Base-by-base conservation (phyloP, 2,888 invertebrate species). In the Physocephala rufipes region DNA sequence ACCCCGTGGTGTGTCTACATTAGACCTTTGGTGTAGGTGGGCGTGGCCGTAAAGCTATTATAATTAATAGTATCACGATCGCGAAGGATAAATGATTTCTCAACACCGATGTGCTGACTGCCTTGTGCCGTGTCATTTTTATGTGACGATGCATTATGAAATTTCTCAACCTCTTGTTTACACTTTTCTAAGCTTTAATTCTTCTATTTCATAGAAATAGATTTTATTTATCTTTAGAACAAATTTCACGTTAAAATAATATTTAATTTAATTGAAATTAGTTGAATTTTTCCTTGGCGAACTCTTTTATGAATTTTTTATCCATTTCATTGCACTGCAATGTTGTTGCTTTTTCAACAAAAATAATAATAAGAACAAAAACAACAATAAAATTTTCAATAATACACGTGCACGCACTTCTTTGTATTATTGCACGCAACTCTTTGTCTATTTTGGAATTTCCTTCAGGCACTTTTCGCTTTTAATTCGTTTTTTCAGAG, bases 391-490 rank as follows among this genome's bases (percentile, higher is more conserved):
- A n/a, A n/a, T n/a, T n/a, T n/a, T n/a, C n/a, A n/a, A 19, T 36
- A 67, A 67, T 55, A 53, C 66, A 58, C 66, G 66, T 67, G 66
- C 66, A 55, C 36, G 66, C 66, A 30, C 45, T 43, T 58, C 5
- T 24, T 55, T 36, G 66, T 55, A 55, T 67, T 58, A 58, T 26
- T 58, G 58, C n/a, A n/a, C n/a, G n/a, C 58, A 24, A 36, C 36
- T 36, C 36, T 36, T 36, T 36, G 9, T 9, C 36, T 36, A n/a
- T n/a, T 36, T 36, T 36, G 55, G 45, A 13, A 13, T 24, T 53
- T 67, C 21, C 43, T 26, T 67, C 21, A 49, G 36, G 21, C 55
- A 13, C 21, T 36, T 55, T 43, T 53, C 26, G 26, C n/a, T 16
- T 43, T 28, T 28, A 13, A 30, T 67, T 67, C 43, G 12, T 13